phyloP scores from a whole-genome alignment of 2,797 vertebrate genomes.

The Enteromius viviparus region DNA sequence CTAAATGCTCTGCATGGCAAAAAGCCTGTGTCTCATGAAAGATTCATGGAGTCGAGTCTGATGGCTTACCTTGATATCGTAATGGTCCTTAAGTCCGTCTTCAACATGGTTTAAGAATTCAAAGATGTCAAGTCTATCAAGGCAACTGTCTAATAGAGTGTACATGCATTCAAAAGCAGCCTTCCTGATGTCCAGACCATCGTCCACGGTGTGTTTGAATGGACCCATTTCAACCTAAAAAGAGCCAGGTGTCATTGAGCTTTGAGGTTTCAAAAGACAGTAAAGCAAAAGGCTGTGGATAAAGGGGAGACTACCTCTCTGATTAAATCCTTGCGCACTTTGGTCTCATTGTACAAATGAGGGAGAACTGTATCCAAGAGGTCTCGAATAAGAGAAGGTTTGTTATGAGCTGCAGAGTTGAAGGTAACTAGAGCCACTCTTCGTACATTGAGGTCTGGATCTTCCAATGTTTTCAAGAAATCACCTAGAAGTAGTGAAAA shows the following conservation, averaged over 20 bases:
- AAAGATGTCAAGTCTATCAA: conserved; percentile 91
- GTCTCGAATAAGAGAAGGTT: conserved; percentile 89
- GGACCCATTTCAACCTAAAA: conserved; percentile 91
- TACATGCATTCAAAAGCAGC: conserved; percentile 94
- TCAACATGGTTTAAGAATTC: conserved; percentile 92
- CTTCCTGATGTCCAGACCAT: conserved; percentile 89
- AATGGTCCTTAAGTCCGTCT: conserved; percentile 92
- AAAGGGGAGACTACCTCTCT: conserved; percentile 79
- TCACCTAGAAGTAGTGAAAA: conserved; percentile 77
- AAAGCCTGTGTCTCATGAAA: conserved; percentile 26
- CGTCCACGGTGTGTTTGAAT: conserved; percentile 91
- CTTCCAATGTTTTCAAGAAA: conserved; percentile 90
- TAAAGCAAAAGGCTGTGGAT: not conserved
- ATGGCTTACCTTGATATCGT: conserved; percentile 88
- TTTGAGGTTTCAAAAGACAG: not conserved
- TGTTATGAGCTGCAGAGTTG: conserved; percentile 91
- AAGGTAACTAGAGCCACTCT: conserved; percentile 90
- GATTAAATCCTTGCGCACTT: conserved; percentile 91
- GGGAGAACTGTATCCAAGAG: conserved; percentile 90
- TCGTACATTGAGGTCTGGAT: conserved; percentile 90
- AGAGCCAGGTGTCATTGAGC: not conserved
- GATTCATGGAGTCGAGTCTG: not conserved
- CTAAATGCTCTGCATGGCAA: conserved; percentile 24
- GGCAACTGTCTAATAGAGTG: conserved; percentile 89
- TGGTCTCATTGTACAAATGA: conserved; percentile 92